Percentiles rank a stretch among this genome's conserved stretches.
These are phyloP conservation scores for Matsumurasca onukii DNA, from an alignment of 1,140 invertebrate species.

Conservation along the genomic window DNA sequence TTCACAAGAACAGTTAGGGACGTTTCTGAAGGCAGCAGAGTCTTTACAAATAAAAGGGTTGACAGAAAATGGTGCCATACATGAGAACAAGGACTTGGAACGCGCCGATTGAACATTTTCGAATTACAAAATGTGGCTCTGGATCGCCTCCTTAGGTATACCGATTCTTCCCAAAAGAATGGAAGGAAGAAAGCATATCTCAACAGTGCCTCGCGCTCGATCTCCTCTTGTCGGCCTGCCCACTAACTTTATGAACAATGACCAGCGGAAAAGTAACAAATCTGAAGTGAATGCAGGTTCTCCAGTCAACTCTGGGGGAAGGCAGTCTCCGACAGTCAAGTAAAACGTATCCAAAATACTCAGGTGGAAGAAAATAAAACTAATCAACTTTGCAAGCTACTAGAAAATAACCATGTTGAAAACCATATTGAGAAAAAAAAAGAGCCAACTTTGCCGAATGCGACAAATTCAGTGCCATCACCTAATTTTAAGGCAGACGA, in stretches of 20 bases:
- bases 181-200: neutral
- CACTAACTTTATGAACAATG: neutral
- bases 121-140: slow-evolving; percentile 1
- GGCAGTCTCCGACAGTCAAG: slow-evolving; percentile 27
- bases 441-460: neutral
- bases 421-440: neutral
- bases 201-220: neutral
- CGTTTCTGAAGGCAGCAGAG: slow-evolving; percentile 86
- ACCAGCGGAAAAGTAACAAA: neutral
- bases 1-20: slow-evolving; percentile 85
- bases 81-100: slow-evolving; percentile 18
- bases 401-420: slow-evolving; percentile 7
- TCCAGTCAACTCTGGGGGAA: slow-evolving; percentile 12
- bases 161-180: slow-evolving; percentile 1
- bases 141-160: neutral
- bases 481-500: too few species aligned
- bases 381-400: slow-evolving; percentile 7
- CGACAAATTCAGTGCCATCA: too few species aligned
- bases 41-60: slow-evolving; percentile 90
- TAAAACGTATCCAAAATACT: slow-evolving; percentile 9
- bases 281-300: neutral
- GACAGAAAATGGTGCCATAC: slow-evolving; percentile 61
- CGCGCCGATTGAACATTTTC: slow-evolving; percentile 12
- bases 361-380: slow-evolving; percentile 21
- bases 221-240: slow-evolving; percentile 6